Evolutionary conservation across 2,888 invertebrate species (phyloP).

Genomic region (Drosophila paramelanica): DNA sequence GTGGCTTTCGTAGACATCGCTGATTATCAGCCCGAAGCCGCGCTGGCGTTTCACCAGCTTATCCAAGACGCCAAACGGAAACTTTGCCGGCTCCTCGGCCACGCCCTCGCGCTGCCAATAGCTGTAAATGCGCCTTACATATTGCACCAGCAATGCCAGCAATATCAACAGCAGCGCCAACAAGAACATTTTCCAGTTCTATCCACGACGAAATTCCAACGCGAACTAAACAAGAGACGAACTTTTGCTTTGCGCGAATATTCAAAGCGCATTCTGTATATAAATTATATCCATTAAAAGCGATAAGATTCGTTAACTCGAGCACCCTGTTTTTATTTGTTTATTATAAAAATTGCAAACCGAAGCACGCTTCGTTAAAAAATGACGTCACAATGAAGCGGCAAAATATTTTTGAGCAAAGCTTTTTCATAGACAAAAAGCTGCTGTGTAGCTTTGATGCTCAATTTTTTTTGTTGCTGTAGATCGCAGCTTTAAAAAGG

Average conservation of each 20-base stretch:
- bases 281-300: neutral
- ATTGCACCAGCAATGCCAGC: slow-evolving; percentile 35
- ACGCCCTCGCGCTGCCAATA: slow-evolving; percentile 87
- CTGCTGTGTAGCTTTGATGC: slow-evolving; percentile 10
- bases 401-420: neutral
- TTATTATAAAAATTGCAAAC: neutral
- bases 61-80: slow-evolving; percentile 88
- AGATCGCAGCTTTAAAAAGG: neutral
- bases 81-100: slow-evolving; percentile 86
- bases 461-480: neutral
- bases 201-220: neutral
- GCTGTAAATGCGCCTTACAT: slow-evolving; percentile 60
- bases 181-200: slow-evolving; percentile 53
- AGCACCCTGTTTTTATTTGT: neutral
- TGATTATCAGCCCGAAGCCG: slow-evolving; percentile 88
- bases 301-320: slow-evolving; percentile 7
- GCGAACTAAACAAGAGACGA: slow-evolving; percentile 23
- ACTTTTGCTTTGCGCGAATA: neutral
- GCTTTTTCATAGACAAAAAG: slow-evolving; percentile 2
- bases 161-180: slow-evolving; percentile 40
- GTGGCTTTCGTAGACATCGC: slow-evolving; percentile 86
- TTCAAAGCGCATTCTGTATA: neutral
- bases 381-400: slow-evolving; percentile 1
- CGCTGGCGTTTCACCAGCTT: slow-evolving; percentile 86
- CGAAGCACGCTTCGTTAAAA: neutral